These are phyloP conservation scores for Oenanthe melanoleuca DNA, from an alignment of 2,113 vertebrate species.

Conservation along the genomic window DNA sequence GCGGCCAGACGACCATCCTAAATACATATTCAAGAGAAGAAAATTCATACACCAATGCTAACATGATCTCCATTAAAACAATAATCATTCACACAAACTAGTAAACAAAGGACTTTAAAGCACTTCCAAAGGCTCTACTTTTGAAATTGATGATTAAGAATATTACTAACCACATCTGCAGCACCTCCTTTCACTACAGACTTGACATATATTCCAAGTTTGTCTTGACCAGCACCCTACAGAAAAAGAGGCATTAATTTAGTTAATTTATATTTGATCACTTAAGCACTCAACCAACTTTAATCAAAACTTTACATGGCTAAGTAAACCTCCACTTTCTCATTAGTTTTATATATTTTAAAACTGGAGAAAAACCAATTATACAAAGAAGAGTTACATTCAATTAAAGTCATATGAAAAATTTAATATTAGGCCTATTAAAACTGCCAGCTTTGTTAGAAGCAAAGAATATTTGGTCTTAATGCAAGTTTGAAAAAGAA, in stretches of 20 bases:
- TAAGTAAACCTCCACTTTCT: not conserved
- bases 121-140: not conserved
- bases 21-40: not conserved
- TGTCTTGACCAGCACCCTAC: constrained; percentile 97
- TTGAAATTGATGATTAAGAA: not conserved
- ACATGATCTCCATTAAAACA: not conserved
- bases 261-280: not conserved
- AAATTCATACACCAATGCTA: not conserved
- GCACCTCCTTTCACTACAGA: constrained; percentile 98
- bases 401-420: not conserved
- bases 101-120: not conserved
- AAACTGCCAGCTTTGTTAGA: not conserved
- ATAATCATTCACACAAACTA: not conserved
- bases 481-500: not conserved
- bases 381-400: not conserved
- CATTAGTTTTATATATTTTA: not conserved
- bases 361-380: not conserved
- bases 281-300: not conserved
- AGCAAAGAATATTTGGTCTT: not conserved
- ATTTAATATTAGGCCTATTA: not conserved
- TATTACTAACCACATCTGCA: constrained; percentile 88
- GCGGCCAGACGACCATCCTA: constrained; percentile 95
- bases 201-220: constrained; percentile 97
- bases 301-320: not conserved
- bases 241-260: constrained; percentile 14